These are phyloP conservation scores for Triplophysa siluroides DNA, from an alignment of 2,113 vertebrate species.

Conservation along the genomic window DNA sequence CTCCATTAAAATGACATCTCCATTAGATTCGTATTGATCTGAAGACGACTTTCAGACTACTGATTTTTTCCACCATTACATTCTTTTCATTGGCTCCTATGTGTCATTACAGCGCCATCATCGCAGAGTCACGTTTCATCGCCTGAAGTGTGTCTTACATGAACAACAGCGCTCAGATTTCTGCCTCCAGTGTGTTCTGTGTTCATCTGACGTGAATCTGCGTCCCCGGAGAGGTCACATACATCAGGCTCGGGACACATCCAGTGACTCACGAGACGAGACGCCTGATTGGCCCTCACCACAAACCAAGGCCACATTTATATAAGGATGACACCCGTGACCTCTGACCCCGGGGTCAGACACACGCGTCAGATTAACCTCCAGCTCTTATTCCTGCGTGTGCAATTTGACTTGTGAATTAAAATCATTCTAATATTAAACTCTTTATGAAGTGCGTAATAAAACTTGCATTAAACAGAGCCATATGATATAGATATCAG, in stretches of 20 bases:
- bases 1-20: conserved; percentile 30
- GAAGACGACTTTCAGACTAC: background rate
- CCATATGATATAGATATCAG: no score
- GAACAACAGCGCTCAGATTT: background rate
- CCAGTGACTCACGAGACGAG: conserved; percentile 12
- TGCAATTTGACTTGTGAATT: background rate
- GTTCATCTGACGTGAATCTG: conserved; percentile 4
- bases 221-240: background rate
- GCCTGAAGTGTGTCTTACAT: background rate
- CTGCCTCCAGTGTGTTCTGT: background rate
- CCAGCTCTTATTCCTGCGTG: background rate
- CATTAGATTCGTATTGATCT: conserved; percentile 39
- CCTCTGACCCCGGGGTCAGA: conserved; percentile 22
- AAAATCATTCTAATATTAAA: background rate
- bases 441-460: no score
- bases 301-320: conserved; percentile 25
- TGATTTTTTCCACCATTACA: background rate
- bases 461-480: no score
- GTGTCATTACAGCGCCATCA: background rate
- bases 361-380: conserved; percentile 27
- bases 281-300: background rate
- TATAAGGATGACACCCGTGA: conserved; percentile 17
- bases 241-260: conserved; percentile 18
- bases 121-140: background rate
- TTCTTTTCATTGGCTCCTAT: background rate